phyloP scores from a whole-genome alignment of 2,888 invertebrate species.

The Zaprionus obscuricornis region DNA sequence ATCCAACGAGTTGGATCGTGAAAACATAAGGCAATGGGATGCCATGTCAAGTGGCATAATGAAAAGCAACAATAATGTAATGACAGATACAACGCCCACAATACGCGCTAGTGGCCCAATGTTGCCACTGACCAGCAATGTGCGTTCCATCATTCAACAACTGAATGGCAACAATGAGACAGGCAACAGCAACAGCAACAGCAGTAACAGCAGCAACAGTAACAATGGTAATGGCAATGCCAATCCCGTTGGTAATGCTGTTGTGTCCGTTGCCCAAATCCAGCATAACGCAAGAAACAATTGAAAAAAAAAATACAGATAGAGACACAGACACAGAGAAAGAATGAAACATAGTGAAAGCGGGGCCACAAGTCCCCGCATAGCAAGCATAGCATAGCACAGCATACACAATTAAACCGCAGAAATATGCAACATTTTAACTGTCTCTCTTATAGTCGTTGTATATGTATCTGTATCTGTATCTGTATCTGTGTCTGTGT shows the following conservation, averaged over 20 bases:
- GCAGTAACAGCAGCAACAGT: too few species aligned
- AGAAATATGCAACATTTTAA: constrained; percentile 17
- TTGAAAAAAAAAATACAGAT: constrained; percentile 15
- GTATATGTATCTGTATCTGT: constrained; percentile 24
- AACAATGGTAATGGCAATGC: constrained; percentile 15
- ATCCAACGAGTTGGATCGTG: constrained; percentile 90
- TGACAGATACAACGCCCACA: constrained; percentile 13
- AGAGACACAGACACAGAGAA: too few species aligned
- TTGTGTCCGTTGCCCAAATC: constrained; percentile 35
- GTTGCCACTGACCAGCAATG: constrained; percentile 65
- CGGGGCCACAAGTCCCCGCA: neutral
- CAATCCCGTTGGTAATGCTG: constrained; percentile 43
- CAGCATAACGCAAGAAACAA: constrained; percentile 44
- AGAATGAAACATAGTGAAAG: too few species aligned
- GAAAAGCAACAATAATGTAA: constrained; percentile 82
- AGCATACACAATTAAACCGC: constrained; percentile 27
- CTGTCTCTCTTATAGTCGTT: constrained; percentile 16
- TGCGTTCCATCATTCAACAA: constrained; percentile 78
- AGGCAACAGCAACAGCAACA: too few species aligned
- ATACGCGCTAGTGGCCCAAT: constrained; percentile 36
- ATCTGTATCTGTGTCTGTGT: constrained; percentile 23
- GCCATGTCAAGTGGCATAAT: constrained; percentile 92
- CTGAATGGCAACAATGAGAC: constrained; percentile 68
- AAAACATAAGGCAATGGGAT: constrained; percentile 94
- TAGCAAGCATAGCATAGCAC: constrained; percentile 2